Conservation (phyloP, 2,797 vertebrate genomes). For the Pempheris klunzingeri region DNA sequence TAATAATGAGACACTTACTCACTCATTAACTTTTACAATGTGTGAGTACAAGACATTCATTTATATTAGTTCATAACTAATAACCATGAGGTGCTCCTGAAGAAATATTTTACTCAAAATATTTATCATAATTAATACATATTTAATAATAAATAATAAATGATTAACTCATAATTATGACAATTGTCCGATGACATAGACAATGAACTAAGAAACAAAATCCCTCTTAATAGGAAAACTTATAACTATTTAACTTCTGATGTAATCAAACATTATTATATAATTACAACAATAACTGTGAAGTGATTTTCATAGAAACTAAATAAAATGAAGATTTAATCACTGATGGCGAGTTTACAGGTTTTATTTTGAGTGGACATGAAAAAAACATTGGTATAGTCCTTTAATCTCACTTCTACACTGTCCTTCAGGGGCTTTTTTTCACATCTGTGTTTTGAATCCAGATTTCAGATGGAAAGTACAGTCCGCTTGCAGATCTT, state of each 20-base stretch:
- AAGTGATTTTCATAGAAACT: neutral
- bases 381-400: neutral
- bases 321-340: neutral
- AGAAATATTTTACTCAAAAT: neutral
- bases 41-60: neutral
- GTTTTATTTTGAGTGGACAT: neutral
- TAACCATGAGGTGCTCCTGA: neutral
- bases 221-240: too few species aligned
- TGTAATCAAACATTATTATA: neutral
- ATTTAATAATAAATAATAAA: too few species aligned
- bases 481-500: conserved; percentile 12
- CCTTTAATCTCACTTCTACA: neutral
- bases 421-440: neutral
- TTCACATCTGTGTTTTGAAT: conserved; percentile 2
- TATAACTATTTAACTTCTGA: neutral
- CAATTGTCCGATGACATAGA: neutral
- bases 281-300: neutral
- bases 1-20: neutral
- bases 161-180: neutral
- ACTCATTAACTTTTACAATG: neutral
- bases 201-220: neutral
- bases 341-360: neutral
- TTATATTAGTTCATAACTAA: neutral
- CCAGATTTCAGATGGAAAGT: conserved; percentile 6
- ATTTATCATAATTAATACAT: too few species aligned